A percentile compares a stretch with the other conserved stretches of the same genome.
Evolutionary conservation across 2,797 vertebrate genomes (phyloP).

Genomic region (Pseudochirops cupreus): DNA sequence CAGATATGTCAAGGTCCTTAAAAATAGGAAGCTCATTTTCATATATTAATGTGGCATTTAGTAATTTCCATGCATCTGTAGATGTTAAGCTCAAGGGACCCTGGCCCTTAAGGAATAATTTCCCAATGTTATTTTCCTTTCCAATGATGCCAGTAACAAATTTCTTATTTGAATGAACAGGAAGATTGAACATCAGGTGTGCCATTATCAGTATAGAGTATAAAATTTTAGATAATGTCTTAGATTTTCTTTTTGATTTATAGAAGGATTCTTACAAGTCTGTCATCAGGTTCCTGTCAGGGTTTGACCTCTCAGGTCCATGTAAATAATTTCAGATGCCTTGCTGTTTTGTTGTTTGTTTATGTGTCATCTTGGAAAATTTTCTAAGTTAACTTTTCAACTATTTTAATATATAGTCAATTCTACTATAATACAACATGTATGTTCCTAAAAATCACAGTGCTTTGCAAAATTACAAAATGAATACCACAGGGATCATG

Average conservation of each 20-base stretch:
- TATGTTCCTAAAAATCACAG: background rate
- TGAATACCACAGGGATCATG: background rate
- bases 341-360: background rate
- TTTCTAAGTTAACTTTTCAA: background rate
- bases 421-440: background rate
- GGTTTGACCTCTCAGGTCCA: background rate
- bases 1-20: background rate
- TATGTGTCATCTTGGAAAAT: background rate
- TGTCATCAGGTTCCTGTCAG: background rate
- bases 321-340: background rate
- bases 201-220: background rate
- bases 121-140: background rate
- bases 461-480: background rate
- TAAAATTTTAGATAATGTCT: conserved; percentile 40
- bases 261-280: background rate
- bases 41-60: background rate
- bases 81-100: background rate
- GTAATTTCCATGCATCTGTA: background rate
- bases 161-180: conserved; percentile 15
- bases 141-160: background rate
- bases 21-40: background rate
- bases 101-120: conserved; percentile 2
- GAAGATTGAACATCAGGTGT: background rate
- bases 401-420: background rate
- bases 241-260: conserved; percentile 37